Conservation (phyloP, 2,113 vertebrate genomes). For the Gambusia holbrooki region DNA sequence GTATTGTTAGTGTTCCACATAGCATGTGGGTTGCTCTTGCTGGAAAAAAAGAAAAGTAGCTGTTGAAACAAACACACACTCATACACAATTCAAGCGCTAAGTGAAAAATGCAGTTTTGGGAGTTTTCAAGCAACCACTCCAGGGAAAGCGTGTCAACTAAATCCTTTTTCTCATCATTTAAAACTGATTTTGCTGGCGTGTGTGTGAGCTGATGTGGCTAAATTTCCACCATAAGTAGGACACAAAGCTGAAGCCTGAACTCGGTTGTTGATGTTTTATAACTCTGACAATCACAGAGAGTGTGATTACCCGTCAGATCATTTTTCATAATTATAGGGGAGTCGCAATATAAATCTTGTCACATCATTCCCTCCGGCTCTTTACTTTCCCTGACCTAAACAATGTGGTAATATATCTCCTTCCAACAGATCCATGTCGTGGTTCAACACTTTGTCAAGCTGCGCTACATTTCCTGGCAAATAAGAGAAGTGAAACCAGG, state of each 20-base stretch:
- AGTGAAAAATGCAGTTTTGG: constrained; percentile 27
- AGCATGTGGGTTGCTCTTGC: constrained; percentile 23
- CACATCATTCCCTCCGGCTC: constrained; percentile 41
- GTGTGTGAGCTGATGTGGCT: constrained; percentile 56
- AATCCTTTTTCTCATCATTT: constrained; percentile 53
- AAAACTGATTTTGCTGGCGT: constrained; percentile 47
- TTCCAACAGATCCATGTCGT: constrained; percentile 45
- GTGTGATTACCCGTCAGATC: constrained; percentile 24
- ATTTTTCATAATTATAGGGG: constrained; percentile 56
- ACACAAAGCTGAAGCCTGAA: constrained; percentile 52
- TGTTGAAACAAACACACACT: constrained; percentile 21
- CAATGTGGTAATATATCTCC: constrained; percentile 42
- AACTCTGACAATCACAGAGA: constrained; percentile 30
- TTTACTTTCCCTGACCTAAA: constrained; percentile 42
- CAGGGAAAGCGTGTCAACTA: constrained; percentile 49
- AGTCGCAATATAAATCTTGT: constrained; percentile 45
- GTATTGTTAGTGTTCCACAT: constrained; percentile 60
- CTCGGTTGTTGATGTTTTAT: constrained; percentile 34
- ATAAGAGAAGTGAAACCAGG: constrained; percentile 41
- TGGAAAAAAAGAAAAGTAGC: constrained; percentile 14
- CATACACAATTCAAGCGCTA: constrained; percentile 24
- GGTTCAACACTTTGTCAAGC: constrained; percentile 49
- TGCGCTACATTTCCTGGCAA: constrained; percentile 43
- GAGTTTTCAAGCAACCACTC: constrained; percentile 56
- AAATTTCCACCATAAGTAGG: constrained; percentile 55